phyloP scores from a whole-genome alignment of 2,888 invertebrate genomes.

The Tanytarsus gracilentus region DNA sequence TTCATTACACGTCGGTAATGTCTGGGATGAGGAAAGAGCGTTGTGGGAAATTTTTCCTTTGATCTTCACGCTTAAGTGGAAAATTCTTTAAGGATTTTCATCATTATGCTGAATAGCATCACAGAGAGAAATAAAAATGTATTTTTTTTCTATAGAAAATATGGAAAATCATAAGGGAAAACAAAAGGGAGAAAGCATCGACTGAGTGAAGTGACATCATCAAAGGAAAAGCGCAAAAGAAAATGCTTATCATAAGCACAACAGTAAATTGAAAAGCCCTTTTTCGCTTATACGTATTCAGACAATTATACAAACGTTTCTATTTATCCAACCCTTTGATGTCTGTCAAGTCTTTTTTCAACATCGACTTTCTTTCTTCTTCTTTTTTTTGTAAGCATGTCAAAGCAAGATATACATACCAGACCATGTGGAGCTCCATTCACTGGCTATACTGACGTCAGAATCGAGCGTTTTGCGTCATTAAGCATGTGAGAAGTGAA shows the following conservation, averaged over 20 bases:
- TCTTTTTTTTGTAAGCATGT: too few relatives aligned
- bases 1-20: constrained; percentile 2
- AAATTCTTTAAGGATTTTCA: not conserved
- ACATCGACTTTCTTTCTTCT: too few relatives aligned
- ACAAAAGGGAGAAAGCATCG: not conserved
- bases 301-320: constrained; percentile 13
- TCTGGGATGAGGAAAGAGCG: not conserved
- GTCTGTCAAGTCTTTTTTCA: not conserved
- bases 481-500: too few relatives aligned
- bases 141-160: too few relatives aligned
- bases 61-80: not conserved
- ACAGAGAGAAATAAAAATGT: too few relatives aligned
- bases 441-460: too few relatives aligned
- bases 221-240: constrained; percentile 4
- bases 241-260: constrained; percentile 11
- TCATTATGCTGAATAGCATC: not conserved
- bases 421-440: too few relatives aligned
- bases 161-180: constrained; percentile 12
- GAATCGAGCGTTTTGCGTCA: too few relatives aligned
- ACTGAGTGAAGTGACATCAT: constrained; percentile 11
- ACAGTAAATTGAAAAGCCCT: constrained; percentile 12
- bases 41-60: not conserved
- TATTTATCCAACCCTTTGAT: constrained; percentile 8
- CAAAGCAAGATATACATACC: too few relatives aligned
- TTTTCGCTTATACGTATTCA: constrained; percentile 1